Base-by-base conservation (phyloP, 2,888 invertebrate genomes). In the Empis livida region DNA sequence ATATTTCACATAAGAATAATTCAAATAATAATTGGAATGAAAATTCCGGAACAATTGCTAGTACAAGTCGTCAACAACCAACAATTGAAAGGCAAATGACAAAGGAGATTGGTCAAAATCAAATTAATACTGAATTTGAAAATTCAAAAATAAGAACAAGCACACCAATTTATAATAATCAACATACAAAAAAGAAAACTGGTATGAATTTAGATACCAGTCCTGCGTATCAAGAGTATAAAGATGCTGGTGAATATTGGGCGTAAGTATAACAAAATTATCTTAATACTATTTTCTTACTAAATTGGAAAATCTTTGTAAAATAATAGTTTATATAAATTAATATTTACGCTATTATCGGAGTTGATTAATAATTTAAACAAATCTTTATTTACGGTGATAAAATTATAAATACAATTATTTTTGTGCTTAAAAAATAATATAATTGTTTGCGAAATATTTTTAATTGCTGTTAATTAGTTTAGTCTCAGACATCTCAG, bases 191-290 rank as follows among this genome's bases (percentile, higher is more conserved):
- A 35, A 13, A n/a, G 35, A 35, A 3, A 13, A 32, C 13, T 35
- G 5, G 4, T 6, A 35, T n/a, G 10, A 4, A 8, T 35, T 35
- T 10, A 45, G 49, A 44, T 42, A 41, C 31, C 9, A 41, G 80
- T 55, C 74, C 81, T 48, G 84, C 85, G 13, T 80, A 82, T 59
- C 74, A 80, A 56, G 75, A 85, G 52, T 87, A 87, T 67, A 82
- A 79, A 67, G 77, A 79, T 66, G 83, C 84, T 31, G 83, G 83
- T 48, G 84, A 86, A 66, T 87, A 87, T 72, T 87, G 87, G 87
- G 85, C 86, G 87, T 87, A 60, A 76, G 85, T 79, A 53, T 44
- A 2, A 13, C n/a, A 43, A 37, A 10, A 35, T 10, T n/a, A n/a
- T 20, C 4, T 20, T 20, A 20, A 5, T 20, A 13, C 38, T 44